These are phyloP conservation scores for Phymastichus coffea DNA, from an alignment of 1,140 invertebrate species.

Conservation along the genomic window DNA sequence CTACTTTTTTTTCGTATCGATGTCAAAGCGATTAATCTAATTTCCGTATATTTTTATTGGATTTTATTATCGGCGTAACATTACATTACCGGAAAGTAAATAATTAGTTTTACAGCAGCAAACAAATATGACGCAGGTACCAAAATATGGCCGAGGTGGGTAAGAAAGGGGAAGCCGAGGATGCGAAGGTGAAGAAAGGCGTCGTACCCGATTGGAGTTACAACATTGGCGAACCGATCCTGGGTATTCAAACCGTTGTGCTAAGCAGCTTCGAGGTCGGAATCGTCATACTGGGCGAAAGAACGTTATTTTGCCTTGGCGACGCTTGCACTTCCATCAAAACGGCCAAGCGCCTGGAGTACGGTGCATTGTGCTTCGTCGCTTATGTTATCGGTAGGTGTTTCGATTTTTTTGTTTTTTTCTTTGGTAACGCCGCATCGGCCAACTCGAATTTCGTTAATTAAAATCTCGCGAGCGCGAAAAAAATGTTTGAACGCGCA, in stretches of 20 bases:
- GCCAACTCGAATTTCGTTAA: no score
- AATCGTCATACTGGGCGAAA: slow-evolving; percentile 72
- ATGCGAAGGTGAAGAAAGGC: slow-evolving; percentile 55
- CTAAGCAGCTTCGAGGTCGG: slow-evolving; percentile 56
- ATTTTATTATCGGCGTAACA: no score
- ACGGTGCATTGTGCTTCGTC: slow-evolving; percentile 71
- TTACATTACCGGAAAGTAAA: no score
- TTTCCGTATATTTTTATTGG: no score
- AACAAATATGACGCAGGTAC: no score
- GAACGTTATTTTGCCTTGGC: slow-evolving; percentile 74
- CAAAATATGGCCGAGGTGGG: slow-evolving; percentile 62
- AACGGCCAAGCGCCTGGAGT: slow-evolving; percentile 81
- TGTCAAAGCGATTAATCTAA: no score
- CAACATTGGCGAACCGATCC: slow-evolving; percentile 74
- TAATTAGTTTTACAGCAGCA: no score
- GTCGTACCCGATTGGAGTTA: slow-evolving; percentile 73
- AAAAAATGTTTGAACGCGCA: no score
- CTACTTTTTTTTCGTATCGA: neutral
- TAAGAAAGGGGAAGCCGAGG: slow-evolving; percentile 53
- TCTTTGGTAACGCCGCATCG: no score
- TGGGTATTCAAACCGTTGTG: slow-evolving; percentile 64
- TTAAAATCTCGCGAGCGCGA: no score
- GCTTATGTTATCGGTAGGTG: slow-evolving; percentile 71
- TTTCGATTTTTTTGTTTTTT: no score
- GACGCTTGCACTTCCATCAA: slow-evolving; percentile 70